Evolutionary conservation across 2,797 vertebrate genomes (phyloP), one percentile per base, ranked within the genome.

Genomic region (Poliocrania exsul): DNA sequence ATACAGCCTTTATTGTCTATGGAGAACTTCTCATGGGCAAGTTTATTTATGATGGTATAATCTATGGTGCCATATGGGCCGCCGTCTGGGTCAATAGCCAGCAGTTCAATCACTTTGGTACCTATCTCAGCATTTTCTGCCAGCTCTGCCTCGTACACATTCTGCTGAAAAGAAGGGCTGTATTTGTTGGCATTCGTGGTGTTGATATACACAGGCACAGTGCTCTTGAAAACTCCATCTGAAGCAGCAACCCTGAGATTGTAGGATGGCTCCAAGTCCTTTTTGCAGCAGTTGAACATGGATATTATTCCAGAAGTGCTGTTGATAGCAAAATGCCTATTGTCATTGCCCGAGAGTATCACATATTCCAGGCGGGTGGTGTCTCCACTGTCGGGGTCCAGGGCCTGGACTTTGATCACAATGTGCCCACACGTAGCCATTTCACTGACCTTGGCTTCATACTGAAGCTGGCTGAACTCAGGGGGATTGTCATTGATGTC

Each of bases 401-500:
- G 98, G n/a, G 99, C 99, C 92, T 99, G 99, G 64, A 99, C 99
- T 98, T 99, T 99, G 82, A 99, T 98, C 73, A 99, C 98, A 1
- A 99, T 98, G 88, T 99, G 99, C 37, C 99, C 99, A 71, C 99
- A 99, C 0, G 98, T 99, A 25, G 99, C 99, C 98, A 98, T 98
- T 97, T 99, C 99, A 49, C 99, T 99, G 60, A 99, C 97, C 26
- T 98, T 98, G 62, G 99, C 98, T 81, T 98, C 98, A 49, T 99
- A 99, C n/a, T 98, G 98, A 58, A 98, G 94, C 90, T 98, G 98
- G 38, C 97, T 98, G 92, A 99, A 99, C 95, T 98, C 97, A 2
- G 99, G 99, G 37, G 99, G 98, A 62, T 99, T 99, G 97, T 99
- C 99, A 53, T 99, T 99, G 86, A 99, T 96, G 80, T 99, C 99